Evolutionary conservation across 2,113 vertebrate species (phyloP).

Genomic region (Cyprinodon variegatus): DNA sequence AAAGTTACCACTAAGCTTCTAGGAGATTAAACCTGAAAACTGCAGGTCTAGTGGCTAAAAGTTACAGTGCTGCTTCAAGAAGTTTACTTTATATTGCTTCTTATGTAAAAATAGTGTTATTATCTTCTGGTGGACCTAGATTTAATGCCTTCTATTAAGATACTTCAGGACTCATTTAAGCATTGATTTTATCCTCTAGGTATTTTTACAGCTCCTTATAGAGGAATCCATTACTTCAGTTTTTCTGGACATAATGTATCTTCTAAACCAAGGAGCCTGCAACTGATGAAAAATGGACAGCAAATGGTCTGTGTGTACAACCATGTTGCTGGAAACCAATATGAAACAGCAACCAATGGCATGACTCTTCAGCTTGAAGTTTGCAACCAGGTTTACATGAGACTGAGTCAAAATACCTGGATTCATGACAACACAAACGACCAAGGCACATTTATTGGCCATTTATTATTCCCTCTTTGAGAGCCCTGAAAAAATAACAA

Average conservation of each 20-base stretch:
- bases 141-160: not conserved
- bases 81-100: not conserved
- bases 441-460: conserved; percentile 48
- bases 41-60: too few species aligned
- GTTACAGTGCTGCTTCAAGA: not conserved
- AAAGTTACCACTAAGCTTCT: too few species aligned
- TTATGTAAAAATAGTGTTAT: too few species aligned
- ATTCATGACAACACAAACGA: not conserved
- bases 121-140: too few species aligned
- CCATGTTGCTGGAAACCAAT: not conserved
- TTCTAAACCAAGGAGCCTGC: conserved; percentile 1
- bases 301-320: conserved; percentile 31
- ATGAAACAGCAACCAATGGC: conserved; percentile 38
- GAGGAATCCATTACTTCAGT: conserved; percentile 57
- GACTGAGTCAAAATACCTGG: conserved; percentile 5
- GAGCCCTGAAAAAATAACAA: too few species aligned
- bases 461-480: conserved; percentile 50
- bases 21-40: too few species aligned
- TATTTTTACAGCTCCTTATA: conserved; percentile 57
- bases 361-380: conserved; percentile 40
- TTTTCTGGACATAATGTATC: conserved; percentile 17
- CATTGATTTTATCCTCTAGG: conserved; percentile 26
- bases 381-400: conserved; percentile 55
- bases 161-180: not conserved
- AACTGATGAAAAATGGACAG: conserved; percentile 48